A percentile compares a stretch with the other conserved stretches of the same genome.
Conservation (phyloP, 2,888 invertebrate genomes). For the Caenorhabditis auriculariae region DNA sequence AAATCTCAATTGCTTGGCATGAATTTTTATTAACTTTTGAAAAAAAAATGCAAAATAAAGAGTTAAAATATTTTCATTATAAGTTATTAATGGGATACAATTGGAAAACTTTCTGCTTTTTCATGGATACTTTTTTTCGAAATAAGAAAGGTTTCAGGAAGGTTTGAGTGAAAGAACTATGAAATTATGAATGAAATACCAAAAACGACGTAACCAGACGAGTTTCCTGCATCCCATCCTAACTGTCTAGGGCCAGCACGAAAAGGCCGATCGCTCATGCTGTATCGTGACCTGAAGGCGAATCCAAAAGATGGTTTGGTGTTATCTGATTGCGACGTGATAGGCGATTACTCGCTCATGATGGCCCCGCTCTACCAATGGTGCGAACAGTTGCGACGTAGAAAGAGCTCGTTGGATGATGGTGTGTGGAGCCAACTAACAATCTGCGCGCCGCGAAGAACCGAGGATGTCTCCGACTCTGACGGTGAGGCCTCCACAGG, state of each 20-base stretch:
- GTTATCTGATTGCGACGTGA: conserved; percentile 26
- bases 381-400: conserved; percentile 46
- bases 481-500: conserved; percentile 34
- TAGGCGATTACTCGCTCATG: conserved; percentile 55
- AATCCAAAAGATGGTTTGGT: conserved; percentile 1
- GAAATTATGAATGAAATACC: background rate
- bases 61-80: too few relatives aligned
- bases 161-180: too few relatives aligned
- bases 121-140: too few relatives aligned
- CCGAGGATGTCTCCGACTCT: conserved; percentile 18
- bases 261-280: conserved; percentile 20
- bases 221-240: background rate
- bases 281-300: conserved; percentile 15
- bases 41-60: too few relatives aligned
- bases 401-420: conserved; percentile 27
- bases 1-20: too few relatives aligned
- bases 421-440: conserved; percentile 37
- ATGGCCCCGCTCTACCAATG: conserved; percentile 59
- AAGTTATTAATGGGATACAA: too few relatives aligned
- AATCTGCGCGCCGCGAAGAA: conserved; percentile 36
- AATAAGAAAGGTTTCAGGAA: too few relatives aligned
- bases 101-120: too few relatives aligned
- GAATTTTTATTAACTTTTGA: too few relatives aligned
- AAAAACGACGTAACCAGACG: background rate
- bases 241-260: conserved; percentile 3